Evolutionary conservation across 2,888 invertebrate species (phyloP), one percentile per base, ranked within the genome.

Genomic region (Agonopterix arenella): DNA sequence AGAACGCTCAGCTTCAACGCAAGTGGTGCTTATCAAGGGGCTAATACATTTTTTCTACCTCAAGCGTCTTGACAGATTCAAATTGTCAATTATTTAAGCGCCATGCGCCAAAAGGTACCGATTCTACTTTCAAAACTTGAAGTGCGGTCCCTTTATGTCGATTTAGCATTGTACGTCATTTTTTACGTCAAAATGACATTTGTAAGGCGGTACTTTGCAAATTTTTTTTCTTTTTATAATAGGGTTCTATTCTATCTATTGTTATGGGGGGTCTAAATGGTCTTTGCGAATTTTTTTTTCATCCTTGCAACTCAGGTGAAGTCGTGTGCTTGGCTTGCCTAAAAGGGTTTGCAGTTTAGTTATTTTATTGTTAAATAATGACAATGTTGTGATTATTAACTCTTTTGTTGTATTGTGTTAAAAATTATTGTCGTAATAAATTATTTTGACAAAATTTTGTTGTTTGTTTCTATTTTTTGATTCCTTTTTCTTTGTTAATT

Each of bases 211-310:
- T 11, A 69, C 72, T 75, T 78, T 80, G 80, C 78, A 52, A n/a
- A 77, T 67, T 80, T 80, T 80, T 74, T 77, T 79, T 61, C 52
- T 50, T 48, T 51, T 50, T 49, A 68, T 74, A 66, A 73, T 68
- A 64, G 61, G 59, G 53, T 57, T 41, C 68, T 73, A 76, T 80
- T 78, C 68, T 43, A 67, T 49, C 73, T 54, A 66, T 83, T 82
- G 80, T 82, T 70, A 73, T 56, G 73, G 74, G 80, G 75, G 80
- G 81, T 80, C 80, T 70, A 62, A 28, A 65, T 68, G 69, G 60
- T 69, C 61, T 64, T 73, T 74, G 74, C 73, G 52, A 68, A 49
- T 74, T 78, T 81, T 47, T 18, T 48, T 43, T 43, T 42, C 16
- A 46, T 56, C 8, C 1, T 42, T 43, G 4, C 53, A 65, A 62